Percentiles rank a stretch among this genome's conserved stretches.
phyloP scores from a whole-genome alignment of 2,113 vertebrate genomes.

The Anas platyrhynchos region DNA sequence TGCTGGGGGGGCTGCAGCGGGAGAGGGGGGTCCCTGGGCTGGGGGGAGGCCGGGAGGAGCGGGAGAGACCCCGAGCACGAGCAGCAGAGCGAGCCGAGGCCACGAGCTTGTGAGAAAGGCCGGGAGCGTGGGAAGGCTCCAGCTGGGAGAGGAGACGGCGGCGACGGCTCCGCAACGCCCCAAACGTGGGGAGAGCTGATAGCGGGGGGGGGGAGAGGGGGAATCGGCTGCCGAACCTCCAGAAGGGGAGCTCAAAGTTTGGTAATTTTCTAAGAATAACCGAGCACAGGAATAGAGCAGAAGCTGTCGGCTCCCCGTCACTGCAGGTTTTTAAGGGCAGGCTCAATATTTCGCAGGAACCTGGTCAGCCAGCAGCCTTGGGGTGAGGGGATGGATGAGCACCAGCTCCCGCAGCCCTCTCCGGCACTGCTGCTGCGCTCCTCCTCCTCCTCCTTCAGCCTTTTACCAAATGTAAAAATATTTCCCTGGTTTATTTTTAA shows the following conservation, averaged over 20 bases:
- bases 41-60: neutral
- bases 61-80: neutral
- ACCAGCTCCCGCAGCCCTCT: neutral
- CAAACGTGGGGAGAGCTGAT: neutral
- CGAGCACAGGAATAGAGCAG: neutral
- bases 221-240: neutral
- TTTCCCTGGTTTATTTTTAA: neutral
- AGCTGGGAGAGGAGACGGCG: neutral
- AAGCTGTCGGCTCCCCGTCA: neutral
- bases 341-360: accelerated
- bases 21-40: neutral
- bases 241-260: neutral
- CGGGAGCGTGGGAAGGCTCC: neutral
- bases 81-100: neutral
- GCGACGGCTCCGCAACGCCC: accelerated
- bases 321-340: neutral
- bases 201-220: neutral
- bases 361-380: accelerated
- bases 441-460: neutral
- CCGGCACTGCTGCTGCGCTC: accelerated
- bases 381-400: accelerated
- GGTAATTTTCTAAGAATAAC: neutral
- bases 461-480: neutral
- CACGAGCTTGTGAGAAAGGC: neutral
- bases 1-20: neutral